These are phyloP conservation scores for Craterocephalus amniculus DNA, from an alignment of 2,797 vertebrate genomes.

Conservation along the genomic window DNA sequence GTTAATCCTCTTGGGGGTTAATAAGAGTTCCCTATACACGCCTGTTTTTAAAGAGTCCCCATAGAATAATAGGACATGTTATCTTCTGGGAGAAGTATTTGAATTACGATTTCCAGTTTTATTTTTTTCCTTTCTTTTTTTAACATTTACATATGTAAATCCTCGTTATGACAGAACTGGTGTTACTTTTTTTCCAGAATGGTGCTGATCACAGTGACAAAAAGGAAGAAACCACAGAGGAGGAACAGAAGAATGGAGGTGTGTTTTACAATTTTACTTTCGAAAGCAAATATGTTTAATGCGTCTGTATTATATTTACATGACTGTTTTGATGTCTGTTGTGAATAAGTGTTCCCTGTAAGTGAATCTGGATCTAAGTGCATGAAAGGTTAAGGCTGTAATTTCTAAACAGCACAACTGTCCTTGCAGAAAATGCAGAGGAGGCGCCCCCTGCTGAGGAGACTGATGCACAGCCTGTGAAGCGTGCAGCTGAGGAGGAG, in stretches of 20 bases:
- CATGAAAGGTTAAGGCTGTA: conserved; percentile 19
- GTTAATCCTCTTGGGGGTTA: conserved; percentile 63
- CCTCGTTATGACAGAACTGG: conserved; percentile 8
- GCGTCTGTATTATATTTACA: no score
- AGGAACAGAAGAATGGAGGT: conserved; percentile 80
- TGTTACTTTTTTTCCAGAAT: conserved; percentile 65
- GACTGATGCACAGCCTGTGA: conserved; percentile 83
- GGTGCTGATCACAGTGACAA: conserved; percentile 85
- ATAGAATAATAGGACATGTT: conserved; percentile 26
- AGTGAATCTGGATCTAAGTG: conserved; percentile 6
- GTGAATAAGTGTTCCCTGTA: background rate
- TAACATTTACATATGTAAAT: background rate
- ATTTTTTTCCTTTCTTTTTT: background rate
- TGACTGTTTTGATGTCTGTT: background rate
- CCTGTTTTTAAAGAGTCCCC: conserved; percentile 37
- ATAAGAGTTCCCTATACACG: conserved; percentile 29
- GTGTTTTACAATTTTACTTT: conserved; percentile 37
- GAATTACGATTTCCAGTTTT: conserved; percentile 6
- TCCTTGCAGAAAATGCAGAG: conserved; percentile 73
- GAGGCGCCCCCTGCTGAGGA: conserved; percentile 82
- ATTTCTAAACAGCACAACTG: conserved; percentile 48
- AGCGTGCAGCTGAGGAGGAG: conserved; percentile 87
- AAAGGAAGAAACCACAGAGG: conserved; percentile 71
- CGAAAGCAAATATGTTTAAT: background rate
- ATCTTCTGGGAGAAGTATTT: conserved; percentile 31